These are phyloP conservation scores for Etheostoma spectabile DNA, from an alignment of 2,113 vertebrate species.

Conservation along the genomic window DNA sequence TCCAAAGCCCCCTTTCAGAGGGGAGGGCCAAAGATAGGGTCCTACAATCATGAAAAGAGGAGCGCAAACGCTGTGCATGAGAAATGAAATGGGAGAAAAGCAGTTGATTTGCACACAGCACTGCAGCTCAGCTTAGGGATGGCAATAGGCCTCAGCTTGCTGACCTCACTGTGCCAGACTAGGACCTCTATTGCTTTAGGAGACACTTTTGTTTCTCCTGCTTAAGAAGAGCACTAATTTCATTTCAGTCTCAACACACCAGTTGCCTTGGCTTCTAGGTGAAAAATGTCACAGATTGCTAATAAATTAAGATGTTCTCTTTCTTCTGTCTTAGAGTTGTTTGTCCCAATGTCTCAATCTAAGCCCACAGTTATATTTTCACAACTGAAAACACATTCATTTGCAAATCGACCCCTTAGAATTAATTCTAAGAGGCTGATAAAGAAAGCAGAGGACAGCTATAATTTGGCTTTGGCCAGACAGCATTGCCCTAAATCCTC, in stretches of 20 bases:
- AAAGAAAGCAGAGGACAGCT: constrained; percentile 91
- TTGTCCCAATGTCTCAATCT: constrained; percentile 92
- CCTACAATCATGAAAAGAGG: constrained; percentile 80
- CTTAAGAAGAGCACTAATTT: constrained; percentile 78
- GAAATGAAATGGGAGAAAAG: constrained; percentile 82
- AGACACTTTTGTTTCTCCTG: constrained; percentile 74
- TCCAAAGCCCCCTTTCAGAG: constrained; percentile 72
- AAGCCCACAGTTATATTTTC: constrained; percentile 96
- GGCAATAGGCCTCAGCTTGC: constrained; percentile 71
- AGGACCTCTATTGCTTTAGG: constrained; percentile 68
- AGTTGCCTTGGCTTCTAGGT: constrained; percentile 95
- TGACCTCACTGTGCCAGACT: constrained; percentile 81
- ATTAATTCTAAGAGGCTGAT: constrained; percentile 94
- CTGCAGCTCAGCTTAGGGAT: constrained; percentile 68
- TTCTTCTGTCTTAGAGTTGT: constrained; percentile 86
- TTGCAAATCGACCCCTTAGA: constrained; percentile 92
- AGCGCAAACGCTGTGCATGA: constrained; percentile 75
- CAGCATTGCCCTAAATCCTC: constrained; percentile 83
- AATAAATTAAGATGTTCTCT: constrained; percentile 92
- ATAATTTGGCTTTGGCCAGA: constrained; percentile 89
- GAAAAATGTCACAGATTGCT: constrained; percentile 94
- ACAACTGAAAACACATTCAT: constrained; percentile 95
- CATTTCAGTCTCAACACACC: constrained; percentile 83
- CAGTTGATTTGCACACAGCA: constrained; percentile 78
- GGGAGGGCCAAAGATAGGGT: constrained; percentile 79